These are phyloP conservation scores for Chelidonichthys spinosus DNA, from an alignment of 2,797 vertebrate species.

Conservation along the genomic window DNA sequence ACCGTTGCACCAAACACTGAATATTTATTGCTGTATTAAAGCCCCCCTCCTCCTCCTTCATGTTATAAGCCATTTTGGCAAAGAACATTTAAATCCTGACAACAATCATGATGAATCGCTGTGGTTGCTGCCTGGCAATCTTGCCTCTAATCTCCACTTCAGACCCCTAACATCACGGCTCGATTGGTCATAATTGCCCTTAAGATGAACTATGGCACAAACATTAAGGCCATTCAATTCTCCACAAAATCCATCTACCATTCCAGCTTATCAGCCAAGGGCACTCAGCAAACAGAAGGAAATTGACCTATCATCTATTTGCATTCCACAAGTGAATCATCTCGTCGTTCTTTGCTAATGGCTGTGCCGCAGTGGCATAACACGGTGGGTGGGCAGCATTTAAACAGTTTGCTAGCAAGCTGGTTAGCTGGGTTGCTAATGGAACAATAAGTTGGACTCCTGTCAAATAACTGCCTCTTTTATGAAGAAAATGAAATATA, in stretches of 20 bases:
- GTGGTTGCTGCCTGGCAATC: slow-evolving; percentile 67
- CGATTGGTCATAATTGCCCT: slow-evolving; percentile 80
- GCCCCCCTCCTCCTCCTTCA: slow-evolving; percentile 6
- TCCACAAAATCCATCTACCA: slow-evolving; percentile 71
- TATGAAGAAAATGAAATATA: no score
- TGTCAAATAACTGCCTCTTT: background rate
- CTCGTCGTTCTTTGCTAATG: slow-evolving; percentile 48
- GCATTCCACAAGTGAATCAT: slow-evolving; percentile 66
- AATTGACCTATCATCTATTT: slow-evolving; percentile 68
- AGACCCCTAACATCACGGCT: slow-evolving; percentile 67
- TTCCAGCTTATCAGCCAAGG: slow-evolving; percentile 69
- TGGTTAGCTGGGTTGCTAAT: background rate
- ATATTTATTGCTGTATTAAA: slow-evolving; percentile 80
- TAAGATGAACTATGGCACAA: slow-evolving; percentile 75
- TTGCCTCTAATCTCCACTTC: slow-evolving; percentile 78
- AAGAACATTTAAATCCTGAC: slow-evolving; percentile 73
- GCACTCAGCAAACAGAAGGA: slow-evolving; percentile 58
- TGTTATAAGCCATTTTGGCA: slow-evolving; percentile 56
- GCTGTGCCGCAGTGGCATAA: slow-evolving; percentile 20
- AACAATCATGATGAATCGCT: slow-evolving; percentile 76
- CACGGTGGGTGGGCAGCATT: no score
- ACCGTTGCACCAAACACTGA: slow-evolving; percentile 69
- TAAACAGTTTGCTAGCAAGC: no score
- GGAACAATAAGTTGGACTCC: background rate
- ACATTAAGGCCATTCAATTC: slow-evolving; percentile 67